Evolutionary conservation across 2,797 vertebrate genomes (phyloP), one percentile per base, ranked within the genome.

Genomic region (Petrocephalus schoutedeni): DNA sequence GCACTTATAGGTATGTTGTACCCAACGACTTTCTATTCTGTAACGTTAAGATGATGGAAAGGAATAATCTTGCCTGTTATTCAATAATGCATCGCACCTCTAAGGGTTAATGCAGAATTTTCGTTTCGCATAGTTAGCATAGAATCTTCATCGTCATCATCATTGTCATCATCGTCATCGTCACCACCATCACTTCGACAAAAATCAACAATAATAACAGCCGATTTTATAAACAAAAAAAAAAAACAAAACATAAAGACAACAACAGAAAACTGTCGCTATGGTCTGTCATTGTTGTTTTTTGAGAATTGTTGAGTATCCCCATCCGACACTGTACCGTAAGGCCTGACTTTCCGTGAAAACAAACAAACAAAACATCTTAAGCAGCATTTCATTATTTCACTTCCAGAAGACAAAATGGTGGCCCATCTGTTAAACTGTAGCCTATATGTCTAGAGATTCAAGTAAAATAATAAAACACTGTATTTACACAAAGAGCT

Each of bases 331-430:
- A 49, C 6, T 77, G 41, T 77, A 77, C 74, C 74, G 32, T 77
- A 77, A 77, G 74, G 49, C 23, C 28, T 85, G 82, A 54, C 82
- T 56, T 85, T 85, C 10, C 53, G n/a, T 56, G 82, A 54, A 85
- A 28, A 21, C n/a, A 67, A n/a, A 28, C 28, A 6, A 53, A 49
- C n/a, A n/a, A 56, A 28, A 85, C 28, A 56, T 32, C 64, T 12
- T 16, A 85, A 32, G 53, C 82, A 85, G 82, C n/a, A 53, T 58
- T 86, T 86, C 56, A 86, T 59, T 58, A 86, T 86, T 86, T 86
- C 56, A 86, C 56, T 86, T n/a, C 32, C 54, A 59, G 7, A 57
- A 58, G 85, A 86, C 23, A 32, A 86, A 86, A 86, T 56, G 54
- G 85, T 16, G 54, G 3, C 12, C 2, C 28, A 36, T 21, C 58